Evolutionary conservation across 2,113 vertebrate genomes (phyloP).

Genomic region (Mustela lutreola): DNA sequence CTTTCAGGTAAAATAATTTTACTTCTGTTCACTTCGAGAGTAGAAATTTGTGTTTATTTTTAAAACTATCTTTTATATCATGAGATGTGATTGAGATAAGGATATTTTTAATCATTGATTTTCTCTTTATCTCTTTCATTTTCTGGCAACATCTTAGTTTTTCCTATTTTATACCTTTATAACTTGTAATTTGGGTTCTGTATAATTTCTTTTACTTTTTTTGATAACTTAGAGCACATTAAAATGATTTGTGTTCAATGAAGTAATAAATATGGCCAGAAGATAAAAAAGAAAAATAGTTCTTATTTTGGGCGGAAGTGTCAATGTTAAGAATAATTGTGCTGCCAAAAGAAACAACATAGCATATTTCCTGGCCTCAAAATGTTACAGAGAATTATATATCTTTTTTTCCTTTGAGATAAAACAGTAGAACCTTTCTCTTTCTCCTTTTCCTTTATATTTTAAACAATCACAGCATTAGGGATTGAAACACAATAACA

Average conservation of each 20-base stretch:
- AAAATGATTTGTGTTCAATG: background rate
- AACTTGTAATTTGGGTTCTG: slow-evolving; percentile 1
- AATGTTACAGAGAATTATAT: background rate
- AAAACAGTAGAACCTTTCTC: background rate
- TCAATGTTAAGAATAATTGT: slow-evolving; percentile 38
- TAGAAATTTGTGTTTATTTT: background rate
- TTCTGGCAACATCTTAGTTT: background rate
- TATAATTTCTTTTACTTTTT: background rate
- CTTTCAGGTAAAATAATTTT: background rate
- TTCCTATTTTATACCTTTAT: background rate
- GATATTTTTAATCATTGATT: slow-evolving; percentile 16
- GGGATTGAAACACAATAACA: background rate
- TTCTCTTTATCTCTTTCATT: slow-evolving; percentile 3
- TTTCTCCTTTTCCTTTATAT: background rate
- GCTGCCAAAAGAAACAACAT: background rate
- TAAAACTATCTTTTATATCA: background rate
- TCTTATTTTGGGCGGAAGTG: slow-evolving; percentile 7
- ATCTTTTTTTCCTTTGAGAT: background rate
- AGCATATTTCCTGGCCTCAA: background rate
- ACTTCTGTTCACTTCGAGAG: background rate
- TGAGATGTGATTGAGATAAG: background rate
- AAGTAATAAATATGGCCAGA: background rate
- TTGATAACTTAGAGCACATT: background rate
- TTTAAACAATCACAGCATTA: slow-evolving; percentile 20
- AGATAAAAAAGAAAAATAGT: slow-evolving; percentile 7